A percentile compares a stretch with the other conserved stretches of the same genome.
Evolutionary conservation across 1,140 invertebrate genomes (phyloP).

Genomic region (Atta texana): DNA sequence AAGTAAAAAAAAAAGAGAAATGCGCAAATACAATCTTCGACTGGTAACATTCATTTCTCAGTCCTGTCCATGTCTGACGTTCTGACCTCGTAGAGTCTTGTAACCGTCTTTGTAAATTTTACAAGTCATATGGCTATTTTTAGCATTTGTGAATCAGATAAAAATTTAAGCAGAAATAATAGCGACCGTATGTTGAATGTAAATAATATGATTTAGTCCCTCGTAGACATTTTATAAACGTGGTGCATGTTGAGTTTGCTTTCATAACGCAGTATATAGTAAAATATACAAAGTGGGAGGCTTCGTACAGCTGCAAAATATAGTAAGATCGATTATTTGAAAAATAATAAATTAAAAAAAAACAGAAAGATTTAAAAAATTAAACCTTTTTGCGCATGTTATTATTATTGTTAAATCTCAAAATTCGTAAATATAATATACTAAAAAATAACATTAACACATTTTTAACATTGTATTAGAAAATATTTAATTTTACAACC

Average conservation of each 20-base stretch:
- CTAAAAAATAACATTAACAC: background rate
- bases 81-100: background rate
- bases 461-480: background rate
- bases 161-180: conserved; percentile 36
- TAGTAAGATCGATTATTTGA: background rate
- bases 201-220: conserved; percentile 32
- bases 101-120: conserved; percentile 23
- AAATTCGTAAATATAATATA: background rate
- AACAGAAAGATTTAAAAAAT: background rate
- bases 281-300: background rate
- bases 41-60: conserved; percentile 29
- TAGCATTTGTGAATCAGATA: conserved; percentile 19
- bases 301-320: background rate
- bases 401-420: background rate
- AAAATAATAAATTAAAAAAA: background rate
- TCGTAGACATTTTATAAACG: background rate
- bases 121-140: conserved; percentile 37
- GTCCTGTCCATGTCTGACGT: background rate
- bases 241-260: background rate
- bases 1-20: background rate
- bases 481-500: background rate
- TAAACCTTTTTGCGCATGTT: background rate
- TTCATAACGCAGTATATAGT: background rate
- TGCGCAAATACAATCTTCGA: background rate
- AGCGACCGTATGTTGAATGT: conserved; percentile 33